Evolutionary conservation across 2,113 vertebrate genomes (phyloP).

Genomic region (Passerina amoena): DNA sequence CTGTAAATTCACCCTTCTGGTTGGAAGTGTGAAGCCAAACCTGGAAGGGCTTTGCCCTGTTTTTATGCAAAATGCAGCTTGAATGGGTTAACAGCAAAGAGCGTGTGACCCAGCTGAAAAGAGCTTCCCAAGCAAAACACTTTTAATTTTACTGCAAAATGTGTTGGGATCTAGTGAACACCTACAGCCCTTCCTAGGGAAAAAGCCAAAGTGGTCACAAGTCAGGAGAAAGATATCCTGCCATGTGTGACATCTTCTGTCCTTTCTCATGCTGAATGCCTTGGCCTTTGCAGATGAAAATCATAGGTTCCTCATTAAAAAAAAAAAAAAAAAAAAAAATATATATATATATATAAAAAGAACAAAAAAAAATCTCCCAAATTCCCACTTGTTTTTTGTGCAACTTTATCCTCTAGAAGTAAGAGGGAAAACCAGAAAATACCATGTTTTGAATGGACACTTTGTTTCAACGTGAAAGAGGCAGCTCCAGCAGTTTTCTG

Average conservation of each 20-base stretch:
- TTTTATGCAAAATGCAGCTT: neutral
- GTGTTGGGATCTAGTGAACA: neutral
- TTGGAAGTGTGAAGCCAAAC: neutral
- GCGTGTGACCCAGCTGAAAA: neutral
- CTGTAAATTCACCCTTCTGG: neutral
- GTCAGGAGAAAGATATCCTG: neutral
- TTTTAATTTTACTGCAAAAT: neutral
- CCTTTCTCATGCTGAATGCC: neutral
- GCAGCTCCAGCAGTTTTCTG: slow-evolving; percentile 27
- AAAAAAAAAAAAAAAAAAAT: neutral
- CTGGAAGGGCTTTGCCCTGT: neutral
- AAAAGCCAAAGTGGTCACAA: neutral
- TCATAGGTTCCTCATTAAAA: neutral
- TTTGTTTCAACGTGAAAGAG: slow-evolving; percentile 1
- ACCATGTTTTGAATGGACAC: neutral
- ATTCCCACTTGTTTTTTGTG: neutral
- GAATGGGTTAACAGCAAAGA: neutral
- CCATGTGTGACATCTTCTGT: neutral
- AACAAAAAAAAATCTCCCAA: neutral
- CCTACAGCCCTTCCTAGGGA: neutral
- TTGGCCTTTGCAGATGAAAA: neutral
- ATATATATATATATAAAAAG: too few relatives aligned
- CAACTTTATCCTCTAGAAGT: neutral
- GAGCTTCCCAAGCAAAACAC: neutral
- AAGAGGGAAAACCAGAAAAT: neutral